A percentile compares a stretch with the other conserved stretches of the same genome.
Evolutionary conservation across 2,113 vertebrate genomes (phyloP).

Genomic region (Apus apus): DNA sequence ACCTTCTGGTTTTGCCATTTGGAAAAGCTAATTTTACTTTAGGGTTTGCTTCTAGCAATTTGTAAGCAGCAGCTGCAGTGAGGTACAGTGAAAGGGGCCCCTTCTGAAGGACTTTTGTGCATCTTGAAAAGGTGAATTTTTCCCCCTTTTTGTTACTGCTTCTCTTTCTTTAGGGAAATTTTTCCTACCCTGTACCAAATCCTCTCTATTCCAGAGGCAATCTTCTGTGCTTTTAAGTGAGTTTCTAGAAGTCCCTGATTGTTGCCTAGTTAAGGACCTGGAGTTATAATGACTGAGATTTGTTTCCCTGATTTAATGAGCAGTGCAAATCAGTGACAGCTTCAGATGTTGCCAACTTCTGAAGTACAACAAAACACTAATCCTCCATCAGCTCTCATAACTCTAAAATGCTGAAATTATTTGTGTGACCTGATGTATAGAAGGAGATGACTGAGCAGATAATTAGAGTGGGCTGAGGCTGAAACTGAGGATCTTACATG

Average conservation of each 20-base stretch:
- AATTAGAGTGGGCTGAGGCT: background rate
- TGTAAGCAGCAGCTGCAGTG: background rate
- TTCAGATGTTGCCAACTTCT: background rate
- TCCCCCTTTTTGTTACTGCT: background rate
- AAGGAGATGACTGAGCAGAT: background rate
- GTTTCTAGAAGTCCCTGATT: background rate
- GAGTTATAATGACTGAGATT: background rate
- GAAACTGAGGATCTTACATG: background rate
- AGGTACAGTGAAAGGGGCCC: background rate
- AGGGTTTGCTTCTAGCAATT: conserved; percentile 11
- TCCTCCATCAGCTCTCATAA: background rate
- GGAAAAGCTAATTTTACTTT: conserved; percentile 40
- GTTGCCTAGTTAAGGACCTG: background rate
- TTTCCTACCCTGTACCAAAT: background rate
- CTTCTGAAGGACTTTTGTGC: background rate
- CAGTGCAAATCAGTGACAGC: background rate
- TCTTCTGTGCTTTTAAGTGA: background rate
- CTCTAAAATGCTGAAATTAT: background rate
- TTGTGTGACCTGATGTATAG: background rate
- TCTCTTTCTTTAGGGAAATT: background rate
- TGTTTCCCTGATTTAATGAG: conserved; percentile 24
- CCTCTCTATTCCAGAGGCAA: background rate
- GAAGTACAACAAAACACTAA: background rate
- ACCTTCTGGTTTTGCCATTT: conserved; percentile 58
- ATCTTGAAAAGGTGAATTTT: background rate